These are phyloP conservation scores for Sesamia inferens DNA, from an alignment of 2,888 invertebrate genomes.

Conservation along the genomic window DNA sequence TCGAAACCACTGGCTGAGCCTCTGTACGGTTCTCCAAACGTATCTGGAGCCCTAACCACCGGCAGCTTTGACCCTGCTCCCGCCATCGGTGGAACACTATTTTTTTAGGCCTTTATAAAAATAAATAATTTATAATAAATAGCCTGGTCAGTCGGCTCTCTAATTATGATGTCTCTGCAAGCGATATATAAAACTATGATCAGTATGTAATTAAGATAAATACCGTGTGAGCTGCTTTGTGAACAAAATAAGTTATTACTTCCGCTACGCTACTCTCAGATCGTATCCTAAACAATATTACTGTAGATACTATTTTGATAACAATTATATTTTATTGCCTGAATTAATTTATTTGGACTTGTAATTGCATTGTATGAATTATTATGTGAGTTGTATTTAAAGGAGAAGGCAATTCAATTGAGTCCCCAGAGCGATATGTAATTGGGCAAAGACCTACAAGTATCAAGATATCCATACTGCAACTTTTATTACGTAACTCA, in stretches of 20 bases:
- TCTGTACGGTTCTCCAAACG: no score
- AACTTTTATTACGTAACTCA: no score
- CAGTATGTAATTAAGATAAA: slow-evolving; percentile 63
- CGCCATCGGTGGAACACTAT: no score
- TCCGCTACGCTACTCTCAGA: slow-evolving; percentile 53
- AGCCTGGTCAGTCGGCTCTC: slow-evolving; percentile 32
- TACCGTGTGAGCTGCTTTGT: slow-evolving; percentile 57
- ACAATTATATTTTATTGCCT: slow-evolving; percentile 48
- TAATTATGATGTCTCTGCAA: slow-evolving; percentile 52
- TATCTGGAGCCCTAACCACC: no score
- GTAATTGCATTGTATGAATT: slow-evolving; percentile 24
- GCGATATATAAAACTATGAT: slow-evolving; percentile 58
- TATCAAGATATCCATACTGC: no score
- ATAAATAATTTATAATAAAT: slow-evolving; percentile 11
- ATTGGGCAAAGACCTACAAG: no score
- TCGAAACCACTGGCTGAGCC: no score
- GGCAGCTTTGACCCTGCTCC: no score
- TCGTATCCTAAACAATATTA: slow-evolving; percentile 56
- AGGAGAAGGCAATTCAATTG: no score
- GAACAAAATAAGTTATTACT: slow-evolving; percentile 58
- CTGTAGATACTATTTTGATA: slow-evolving; percentile 54
- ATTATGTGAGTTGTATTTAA: not conserved
- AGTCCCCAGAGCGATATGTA: no score
- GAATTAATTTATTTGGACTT: slow-evolving; percentile 36
- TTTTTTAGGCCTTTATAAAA: no score